Evolutionary conservation across 2,113 vertebrate species (phyloP).

Genomic region (Phyllostomus discolor): DNA sequence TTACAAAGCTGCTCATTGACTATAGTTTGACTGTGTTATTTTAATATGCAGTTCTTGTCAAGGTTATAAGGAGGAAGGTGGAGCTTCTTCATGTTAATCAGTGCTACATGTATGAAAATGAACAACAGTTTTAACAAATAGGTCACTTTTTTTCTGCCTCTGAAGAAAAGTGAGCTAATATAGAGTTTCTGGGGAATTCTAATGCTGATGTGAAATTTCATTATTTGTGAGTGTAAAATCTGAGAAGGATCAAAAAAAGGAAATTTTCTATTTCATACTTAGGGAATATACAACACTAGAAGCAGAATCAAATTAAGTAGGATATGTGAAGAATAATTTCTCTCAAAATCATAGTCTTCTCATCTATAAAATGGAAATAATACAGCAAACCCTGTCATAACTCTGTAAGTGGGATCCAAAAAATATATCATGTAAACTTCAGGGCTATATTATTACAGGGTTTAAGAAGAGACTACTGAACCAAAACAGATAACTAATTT

Average conservation of each 20-base stretch:
- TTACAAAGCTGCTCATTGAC: not conserved
- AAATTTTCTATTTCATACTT: slow-evolving; percentile 1
- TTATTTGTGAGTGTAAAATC: slow-evolving; percentile 31
- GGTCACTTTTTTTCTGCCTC: slow-evolving; percentile 43
- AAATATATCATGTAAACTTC: not conserved
- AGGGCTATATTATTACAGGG: not conserved
- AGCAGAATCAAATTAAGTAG: slow-evolving; percentile 31
- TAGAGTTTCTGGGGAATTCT: slow-evolving; percentile 23
- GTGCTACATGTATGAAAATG: not conserved
- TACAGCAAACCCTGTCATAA: not conserved
- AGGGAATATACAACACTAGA: slow-evolving; percentile 35
- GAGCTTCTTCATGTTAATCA: slow-evolving; percentile 47
- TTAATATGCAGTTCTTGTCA: slow-evolving; percentile 33
- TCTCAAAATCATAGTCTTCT: not conserved
- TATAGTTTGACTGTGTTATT: not conserved
- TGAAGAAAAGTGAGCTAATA: slow-evolving; percentile 9
- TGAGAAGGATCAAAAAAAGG: slow-evolving; percentile 29
- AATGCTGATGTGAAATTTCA: slow-evolving; percentile 17
- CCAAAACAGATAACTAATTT: not conserved
- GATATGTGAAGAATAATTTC: slow-evolving; percentile 55
- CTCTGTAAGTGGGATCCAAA: not conserved
- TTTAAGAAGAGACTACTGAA: not conserved
- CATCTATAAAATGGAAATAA: not conserved
- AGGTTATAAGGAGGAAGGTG: not conserved
- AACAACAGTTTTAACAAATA: slow-evolving; percentile 54